Evolutionary conservation across 2,888 invertebrate genomes (phyloP), one percentile per base, ranked within the genome.

Genomic region (Dyspetes luteomarginatus): DNA sequence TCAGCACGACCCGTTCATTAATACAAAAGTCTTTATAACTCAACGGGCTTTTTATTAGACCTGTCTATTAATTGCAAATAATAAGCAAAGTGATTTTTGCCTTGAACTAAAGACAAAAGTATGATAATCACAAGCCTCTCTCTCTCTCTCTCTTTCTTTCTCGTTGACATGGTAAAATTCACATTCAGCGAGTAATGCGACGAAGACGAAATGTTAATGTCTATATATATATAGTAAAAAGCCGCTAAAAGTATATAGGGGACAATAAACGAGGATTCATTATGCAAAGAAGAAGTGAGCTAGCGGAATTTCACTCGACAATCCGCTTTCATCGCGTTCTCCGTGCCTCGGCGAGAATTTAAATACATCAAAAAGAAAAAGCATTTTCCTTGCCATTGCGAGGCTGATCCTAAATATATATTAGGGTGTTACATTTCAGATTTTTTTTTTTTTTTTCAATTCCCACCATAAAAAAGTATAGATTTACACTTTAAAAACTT

Each of bases 211-310:
- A 9, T 22, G 26, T 22, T 15, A n/a, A 7, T 30, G 48, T 12
- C 30, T 72, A 26, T 22, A 15, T 58, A 9, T 26, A 17, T 7
- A 3, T 36, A 7, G 36, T 45, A 45, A 58, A 56, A 30, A 17
- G 26, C 19, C 30, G 58, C 12, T 56, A 48, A n/a, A 19, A 9
- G 58, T 72, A 58, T 67, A 72, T 43, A 43, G 60, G 28, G 17
- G 50, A 67, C 72, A 72, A 72, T 72, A 60, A 78, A 68, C n/a
- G 78, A 30, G 60, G 60, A 78, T 78, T 60, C 78, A 73, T 78
- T 78, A 78, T 78, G 72, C 78, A 78, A 22, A 52, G 26, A 65
- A 22, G 65, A 78, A 55, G 67, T 60, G 41, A 60, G 60, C 50
- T 24, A 50, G 43, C 30, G 36, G 67, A 62, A 78, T 78, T 78